Evolutionary conservation across 2,888 invertebrate species (phyloP), one percentile per base, ranked within the genome.

Genomic region (Himalopsyche tibetana): DNA sequence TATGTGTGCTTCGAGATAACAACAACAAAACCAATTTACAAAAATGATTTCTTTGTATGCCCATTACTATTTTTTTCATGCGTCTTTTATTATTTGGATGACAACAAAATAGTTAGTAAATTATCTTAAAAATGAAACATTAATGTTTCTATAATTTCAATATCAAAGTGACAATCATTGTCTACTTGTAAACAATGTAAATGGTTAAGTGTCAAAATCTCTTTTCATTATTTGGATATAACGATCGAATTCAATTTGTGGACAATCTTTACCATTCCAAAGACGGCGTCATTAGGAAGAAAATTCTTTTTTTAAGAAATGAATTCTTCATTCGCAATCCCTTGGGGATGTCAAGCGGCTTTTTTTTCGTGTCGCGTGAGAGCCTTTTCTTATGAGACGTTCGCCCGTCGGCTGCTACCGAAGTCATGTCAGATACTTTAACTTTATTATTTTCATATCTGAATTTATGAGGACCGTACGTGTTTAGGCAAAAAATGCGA

Each of bases 401-500:
- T 80, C 19, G 63, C 63, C 81, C 83, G 74, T 15, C 51, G 28
- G 28, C 36, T 74, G 40, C 74, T 84, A 63, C 83, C 80, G 79
- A 55, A 87, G 82, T 85, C 87, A 74, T 56, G 85, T 84, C 85
- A 80, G 85, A 85, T 69, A 85, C 87, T 87, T 82, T 55, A 80
- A 85, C 87, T 87, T 87, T 85, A 87, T 85, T 87, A 87, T 87
- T 87, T 87, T 85, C 87, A 85, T 87, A 87, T 87, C 84, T 87
- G 84, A 87, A 85, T 85, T 84, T 82, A 87, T 87, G 85, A 87
- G 85, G 84, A 79, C 80, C 28, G 84, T 87, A 85, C 87, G 87
- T 87, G 87, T 38, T 40, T 82, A 80, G 83, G 83, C 55, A 63
- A 63, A 63, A 63, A 63, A 19, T 82, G 80, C 55, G 84, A 79